Conservation (phyloP, 23 tunicate genomes). For the Styela plicata region DNA sequence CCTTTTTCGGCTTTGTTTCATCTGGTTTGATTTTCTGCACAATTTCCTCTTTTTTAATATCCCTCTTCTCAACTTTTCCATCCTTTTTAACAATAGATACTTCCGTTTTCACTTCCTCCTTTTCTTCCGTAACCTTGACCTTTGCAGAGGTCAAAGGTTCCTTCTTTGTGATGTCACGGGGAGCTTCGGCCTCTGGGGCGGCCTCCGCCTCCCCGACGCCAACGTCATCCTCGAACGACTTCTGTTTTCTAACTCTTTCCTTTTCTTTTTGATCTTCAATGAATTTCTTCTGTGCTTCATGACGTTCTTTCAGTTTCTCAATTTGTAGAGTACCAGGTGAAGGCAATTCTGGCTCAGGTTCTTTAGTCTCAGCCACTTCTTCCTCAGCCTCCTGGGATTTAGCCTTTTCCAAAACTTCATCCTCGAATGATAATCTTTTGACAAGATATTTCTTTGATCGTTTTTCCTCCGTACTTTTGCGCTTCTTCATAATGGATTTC, state of each 20-base stretch:
- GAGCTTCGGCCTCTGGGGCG: neutral
- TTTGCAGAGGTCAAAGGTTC: neutral
- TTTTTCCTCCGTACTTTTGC: neutral
- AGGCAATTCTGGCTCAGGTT: slow-evolving; percentile 13
- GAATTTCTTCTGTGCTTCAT: slow-evolving; percentile 31
- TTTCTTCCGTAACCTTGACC: neutral
- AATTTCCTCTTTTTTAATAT: neutral
- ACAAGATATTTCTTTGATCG: neutral
- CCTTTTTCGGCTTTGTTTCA: neutral
- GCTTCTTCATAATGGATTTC: slow-evolving; percentile 22
- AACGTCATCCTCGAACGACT: slow-evolving; percentile 21
- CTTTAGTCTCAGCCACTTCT: neutral
- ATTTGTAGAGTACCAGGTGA: slow-evolving; percentile 11
- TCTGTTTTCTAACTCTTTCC: slow-evolving; percentile 19
- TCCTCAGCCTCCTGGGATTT: neutral
- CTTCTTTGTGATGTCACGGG: neutral
- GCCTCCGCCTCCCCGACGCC: neutral
- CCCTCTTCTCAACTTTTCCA: neutral
- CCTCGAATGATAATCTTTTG: slow-evolving; percentile 24
- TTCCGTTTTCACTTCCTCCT: slow-evolving; percentile 9
- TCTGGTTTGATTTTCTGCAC: neutral
- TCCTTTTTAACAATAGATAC: neutral
- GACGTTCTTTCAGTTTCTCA: slow-evolving; percentile 13
- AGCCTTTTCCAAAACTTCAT: slow-evolving; percentile 24
- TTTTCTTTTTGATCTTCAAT: slow-evolving; percentile 26